Percentiles rank a stretch among this genome's conserved stretches.
Conservation (phyloP, 2,797 vertebrate species). For the Catamblyrhynchus diadema region DNA sequence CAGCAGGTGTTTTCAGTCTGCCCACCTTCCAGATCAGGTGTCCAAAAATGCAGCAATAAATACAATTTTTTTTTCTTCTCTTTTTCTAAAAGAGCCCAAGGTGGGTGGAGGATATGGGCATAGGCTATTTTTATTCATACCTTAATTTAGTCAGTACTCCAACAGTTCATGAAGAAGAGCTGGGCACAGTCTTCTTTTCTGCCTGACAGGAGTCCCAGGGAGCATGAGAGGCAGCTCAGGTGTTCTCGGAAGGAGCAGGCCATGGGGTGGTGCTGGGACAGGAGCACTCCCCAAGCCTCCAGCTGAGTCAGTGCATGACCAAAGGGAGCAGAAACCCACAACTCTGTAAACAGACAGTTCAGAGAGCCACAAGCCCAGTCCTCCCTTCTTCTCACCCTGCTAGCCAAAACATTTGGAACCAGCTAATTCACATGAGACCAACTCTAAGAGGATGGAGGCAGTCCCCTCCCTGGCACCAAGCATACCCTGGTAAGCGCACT, state of each 20-base stretch:
- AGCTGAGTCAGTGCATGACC: background rate
- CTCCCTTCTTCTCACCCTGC: background rate
- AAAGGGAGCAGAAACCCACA: background rate
- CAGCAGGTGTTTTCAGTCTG: constrained; percentile 63
- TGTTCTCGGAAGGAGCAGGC: background rate
- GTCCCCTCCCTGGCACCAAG: background rate
- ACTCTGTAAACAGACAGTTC: background rate
- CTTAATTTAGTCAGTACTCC: constrained; percentile 50
- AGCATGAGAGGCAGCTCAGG: background rate
- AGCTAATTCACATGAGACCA: background rate
- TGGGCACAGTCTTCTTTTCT: background rate
- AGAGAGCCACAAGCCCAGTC: background rate
- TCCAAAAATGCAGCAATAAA: constrained; percentile 32
- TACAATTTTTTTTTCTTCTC: background rate
- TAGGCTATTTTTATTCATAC: constrained; percentile 45
- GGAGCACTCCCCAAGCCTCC: background rate
- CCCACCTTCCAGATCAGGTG: constrained; percentile 67
- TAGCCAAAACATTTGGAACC: background rate
- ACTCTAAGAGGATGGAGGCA: background rate
- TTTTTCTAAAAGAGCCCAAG: constrained; percentile 26
- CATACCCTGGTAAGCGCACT: background rate
- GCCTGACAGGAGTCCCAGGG: background rate
- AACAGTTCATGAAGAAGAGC: background rate
- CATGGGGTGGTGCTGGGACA: background rate
- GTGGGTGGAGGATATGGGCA: constrained; percentile 36